A percentile compares a stretch with the other conserved stretches of the same genome.
Conservation (phyloP, 1,140 invertebrate species). For the Drosophila suzukii region DNA sequence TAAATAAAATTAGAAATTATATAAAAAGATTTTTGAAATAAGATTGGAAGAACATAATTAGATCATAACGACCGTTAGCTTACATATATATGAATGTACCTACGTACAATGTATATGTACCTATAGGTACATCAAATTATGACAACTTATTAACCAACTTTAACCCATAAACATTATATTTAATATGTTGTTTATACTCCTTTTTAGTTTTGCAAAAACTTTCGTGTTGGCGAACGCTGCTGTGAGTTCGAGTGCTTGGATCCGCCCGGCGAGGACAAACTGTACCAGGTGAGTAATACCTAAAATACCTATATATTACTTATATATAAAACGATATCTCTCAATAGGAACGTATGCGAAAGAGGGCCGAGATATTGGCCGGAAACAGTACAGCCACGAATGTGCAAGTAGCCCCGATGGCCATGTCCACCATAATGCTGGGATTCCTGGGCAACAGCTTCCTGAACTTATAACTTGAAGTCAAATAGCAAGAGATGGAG, state of each 20-base stretch:
- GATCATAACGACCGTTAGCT: too few relatives aligned
- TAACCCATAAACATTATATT: too few relatives aligned
- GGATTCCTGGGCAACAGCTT: slow-evolving; percentile 74
- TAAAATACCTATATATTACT: too few relatives aligned
- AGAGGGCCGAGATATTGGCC: slow-evolving; percentile 86
- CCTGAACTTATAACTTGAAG: slow-evolving; percentile 82
- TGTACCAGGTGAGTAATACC: slow-evolving; percentile 85
- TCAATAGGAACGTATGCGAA: slow-evolving; percentile 85
- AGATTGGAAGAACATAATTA: too few relatives aligned
- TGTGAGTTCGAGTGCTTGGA: slow-evolving; percentile 92
- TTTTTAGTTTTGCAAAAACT: slow-evolving; percentile 90
- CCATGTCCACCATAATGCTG: slow-evolving; percentile 80
- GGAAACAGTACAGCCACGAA: slow-evolving; percentile 86
- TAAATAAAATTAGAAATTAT: too few relatives aligned
- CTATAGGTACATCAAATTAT: too few relatives aligned
- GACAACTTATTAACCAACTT: too few relatives aligned
- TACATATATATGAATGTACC: too few relatives aligned
- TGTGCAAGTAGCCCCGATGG: slow-evolving; percentile 62
- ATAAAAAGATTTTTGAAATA: too few relatives aligned
- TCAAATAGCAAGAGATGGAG: slow-evolving; percentile 45
- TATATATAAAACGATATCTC: not conserved
- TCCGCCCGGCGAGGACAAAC: slow-evolving; percentile 87
- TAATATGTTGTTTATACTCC: not conserved
- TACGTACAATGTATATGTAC: too few relatives aligned
- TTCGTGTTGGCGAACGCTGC: slow-evolving; percentile 90